Conservation (phyloP, 2,888 invertebrate genomes). For the Caenorhabditis japonica region DNA sequence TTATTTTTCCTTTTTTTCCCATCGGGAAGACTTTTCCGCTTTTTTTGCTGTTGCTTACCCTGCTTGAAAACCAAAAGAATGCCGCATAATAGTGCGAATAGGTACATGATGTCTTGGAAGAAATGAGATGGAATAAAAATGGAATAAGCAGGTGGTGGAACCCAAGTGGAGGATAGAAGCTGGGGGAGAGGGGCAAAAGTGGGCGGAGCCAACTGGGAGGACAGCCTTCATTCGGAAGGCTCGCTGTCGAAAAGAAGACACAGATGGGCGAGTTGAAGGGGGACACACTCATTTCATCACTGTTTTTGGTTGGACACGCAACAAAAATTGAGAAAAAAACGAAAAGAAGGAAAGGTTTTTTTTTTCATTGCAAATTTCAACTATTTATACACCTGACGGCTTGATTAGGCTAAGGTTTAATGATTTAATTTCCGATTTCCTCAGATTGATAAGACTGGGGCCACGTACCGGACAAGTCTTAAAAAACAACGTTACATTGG, state of each 20-base stretch:
- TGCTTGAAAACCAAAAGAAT: conserved; percentile 36
- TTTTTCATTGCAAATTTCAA: too few relatives aligned
- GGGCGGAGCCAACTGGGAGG: conserved; percentile 33
- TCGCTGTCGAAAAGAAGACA: conserved; percentile 40
- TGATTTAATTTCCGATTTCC: too few relatives aligned
- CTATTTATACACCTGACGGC: too few relatives aligned
- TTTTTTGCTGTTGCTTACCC: conserved; percentile 19
- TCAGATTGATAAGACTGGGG: too few relatives aligned
- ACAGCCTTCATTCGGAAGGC: background rate
- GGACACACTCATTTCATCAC: conserved; percentile 37
- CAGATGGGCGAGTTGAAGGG: conserved; percentile 21
- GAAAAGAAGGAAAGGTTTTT: too few relatives aligned
- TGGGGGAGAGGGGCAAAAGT: background rate
- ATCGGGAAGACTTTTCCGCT: background rate
- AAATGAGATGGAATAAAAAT: conserved; percentile 5
- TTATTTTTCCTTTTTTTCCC: too few relatives aligned
- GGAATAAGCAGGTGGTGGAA: conserved; percentile 22
- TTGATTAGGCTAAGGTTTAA: too few relatives aligned
- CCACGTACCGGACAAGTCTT: too few relatives aligned
- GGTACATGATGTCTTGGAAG: conserved; percentile 25
- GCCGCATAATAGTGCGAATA: conserved; percentile 39
- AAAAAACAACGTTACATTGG: too few relatives aligned
- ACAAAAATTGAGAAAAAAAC: conserved; percentile 18
- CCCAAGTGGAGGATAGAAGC: too few relatives aligned
- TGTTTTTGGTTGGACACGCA: conserved; percentile 41